phyloP scores from a whole-genome alignment of 1,140 invertebrate genomes.

The Hermatobates lingyangjiaoensis region DNA sequence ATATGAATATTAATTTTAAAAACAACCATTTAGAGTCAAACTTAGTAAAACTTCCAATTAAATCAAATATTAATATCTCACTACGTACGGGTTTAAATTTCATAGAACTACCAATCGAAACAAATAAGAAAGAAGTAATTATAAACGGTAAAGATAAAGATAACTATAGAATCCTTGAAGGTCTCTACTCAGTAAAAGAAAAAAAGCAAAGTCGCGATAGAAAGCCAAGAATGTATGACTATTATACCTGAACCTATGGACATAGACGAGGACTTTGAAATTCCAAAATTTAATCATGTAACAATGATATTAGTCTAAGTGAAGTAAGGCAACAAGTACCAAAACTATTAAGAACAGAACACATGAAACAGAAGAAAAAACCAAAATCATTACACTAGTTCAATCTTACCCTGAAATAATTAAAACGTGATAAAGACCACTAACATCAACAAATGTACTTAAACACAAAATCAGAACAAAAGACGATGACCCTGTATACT shows the following conservation, averaged over 20 bases:
- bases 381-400: background rate
- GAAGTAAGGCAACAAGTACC: background rate
- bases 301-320: background rate
- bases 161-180: background rate
- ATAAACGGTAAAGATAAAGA: background rate
- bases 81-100: background rate
- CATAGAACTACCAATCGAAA: background rate
- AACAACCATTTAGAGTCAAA: background rate
- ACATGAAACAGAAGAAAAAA: background rate
- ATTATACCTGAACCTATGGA: background rate
- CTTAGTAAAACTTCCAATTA: background rate
- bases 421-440: background rate
- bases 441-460: conserved; percentile 5
- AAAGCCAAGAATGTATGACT: background rate
- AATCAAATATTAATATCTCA: background rate
- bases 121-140: background rate
- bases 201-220: background rate
- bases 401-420: background rate
- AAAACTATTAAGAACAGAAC: background rate
- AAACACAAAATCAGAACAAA: conserved; percentile 19
- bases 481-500: conserved; percentile 15
- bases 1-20: background rate
- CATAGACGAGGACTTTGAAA: background rate
- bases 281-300: background rate
- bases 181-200: background rate